Evolutionary conservation across 1,140 invertebrate species (phyloP).

Genomic region (Lethocerus indicus): DNA sequence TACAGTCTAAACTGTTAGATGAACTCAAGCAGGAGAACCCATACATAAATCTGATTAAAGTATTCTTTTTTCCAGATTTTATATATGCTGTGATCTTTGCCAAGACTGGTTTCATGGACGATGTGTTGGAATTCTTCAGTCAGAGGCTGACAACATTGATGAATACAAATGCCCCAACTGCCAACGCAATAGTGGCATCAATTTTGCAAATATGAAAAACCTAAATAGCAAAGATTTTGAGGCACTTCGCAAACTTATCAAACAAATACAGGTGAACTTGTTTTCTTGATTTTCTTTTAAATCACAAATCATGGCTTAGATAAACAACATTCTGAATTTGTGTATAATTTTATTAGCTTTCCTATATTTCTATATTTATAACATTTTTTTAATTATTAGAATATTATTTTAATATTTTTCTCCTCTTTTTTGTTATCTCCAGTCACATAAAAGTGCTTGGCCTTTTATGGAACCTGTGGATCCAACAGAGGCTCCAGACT

Average conservation of each 20-base stretch:
- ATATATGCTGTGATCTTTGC: conserved; percentile 95
- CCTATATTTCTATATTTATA: neutral
- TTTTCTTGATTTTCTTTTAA: no score
- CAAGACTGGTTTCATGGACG: conserved; percentile 98
- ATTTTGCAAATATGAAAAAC: conserved; percentile 78
- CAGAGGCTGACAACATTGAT: conserved; percentile 86
- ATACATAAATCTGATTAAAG: no score
- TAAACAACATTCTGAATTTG: no score
- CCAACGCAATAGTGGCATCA: conserved; percentile 70
- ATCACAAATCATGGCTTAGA: no score
- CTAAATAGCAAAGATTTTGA: conserved; percentile 68
- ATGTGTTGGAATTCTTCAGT: conserved; percentile 90
- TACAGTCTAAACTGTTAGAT: no score
- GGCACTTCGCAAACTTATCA: conserved; percentile 65
- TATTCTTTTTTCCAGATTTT: conserved; percentile 50
- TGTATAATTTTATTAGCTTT: neutral
- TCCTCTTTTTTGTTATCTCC: conserved; percentile 19
- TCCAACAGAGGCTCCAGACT: conserved; percentile 86
- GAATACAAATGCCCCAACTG: conserved; percentile 95
- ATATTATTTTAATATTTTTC: neutral
- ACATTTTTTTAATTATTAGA: neutral
- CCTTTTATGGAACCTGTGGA: conserved; percentile 95
- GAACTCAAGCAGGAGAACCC: no score
- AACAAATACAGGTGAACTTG: conserved; percentile 65
- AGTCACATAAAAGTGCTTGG: conserved; percentile 84